Base-by-base conservation (phyloP, 2,113 vertebrate genomes). In the Reinhardtius hippoglossoides region DNA sequence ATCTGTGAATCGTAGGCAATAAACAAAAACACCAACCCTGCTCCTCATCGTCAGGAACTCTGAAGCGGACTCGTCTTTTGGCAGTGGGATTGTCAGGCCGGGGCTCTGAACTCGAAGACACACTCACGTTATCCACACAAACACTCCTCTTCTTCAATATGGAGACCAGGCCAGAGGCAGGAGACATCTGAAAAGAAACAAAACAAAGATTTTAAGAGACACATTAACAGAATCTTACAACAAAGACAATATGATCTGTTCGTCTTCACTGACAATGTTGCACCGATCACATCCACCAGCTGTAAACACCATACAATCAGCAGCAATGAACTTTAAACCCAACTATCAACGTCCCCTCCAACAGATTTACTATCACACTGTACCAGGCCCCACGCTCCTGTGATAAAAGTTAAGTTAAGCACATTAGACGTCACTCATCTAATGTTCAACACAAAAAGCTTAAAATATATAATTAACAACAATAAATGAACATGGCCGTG, bases 21-120 rank as follows among this genome's bases (percentile, higher is more conserved):
- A 67, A 76, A 64, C 6, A 13, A 68, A 18, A 27, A 82, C 21
- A 82, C 81, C 13, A 90, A 99, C 98, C 98, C 73, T 95, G 95
- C 67, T 99, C 98, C 71, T 84, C 82, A 4, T 99, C 97, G 0
- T 97, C 96, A 67, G 96, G 95, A 80, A 98, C 96, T 88, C 94
- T 96, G 92, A 99, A 99, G 73, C 94, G 92, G 71, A 99, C 98
- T 77, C 96, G 96, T 88, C 96, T 95, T 82, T 97, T 98, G 21
- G 94, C 86, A 21, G 74, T 42, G 26, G 92, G 82, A 84, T 91
- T 97, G 57, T 94, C 91, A 21, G 91, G 91, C 67, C 0, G 72
- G 4, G 71, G 50, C 87, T 91, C 71, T 81, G 94, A 82, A 83
- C 72, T 78, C 86, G 46, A 23, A 71, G 91, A 91, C 62, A 91